Base-by-base conservation (phyloP, 2,888 invertebrate genomes). In the Volucella zonaria region DNA sequence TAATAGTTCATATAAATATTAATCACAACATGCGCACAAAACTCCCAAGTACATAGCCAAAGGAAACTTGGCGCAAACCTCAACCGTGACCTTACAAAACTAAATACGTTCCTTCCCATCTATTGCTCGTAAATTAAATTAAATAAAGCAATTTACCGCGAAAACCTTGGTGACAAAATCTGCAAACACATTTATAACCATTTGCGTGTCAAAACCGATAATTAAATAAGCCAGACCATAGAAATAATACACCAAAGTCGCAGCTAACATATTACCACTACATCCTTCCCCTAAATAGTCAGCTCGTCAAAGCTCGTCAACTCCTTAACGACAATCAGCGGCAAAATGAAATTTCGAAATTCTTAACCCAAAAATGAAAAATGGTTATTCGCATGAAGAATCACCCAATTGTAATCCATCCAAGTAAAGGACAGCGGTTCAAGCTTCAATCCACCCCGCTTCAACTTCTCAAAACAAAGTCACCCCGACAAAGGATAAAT, bases 201-300 rank as follows among this genome's bases (percentile, higher is more conserved):
- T 78, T 78, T 78, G 73, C 78, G 78, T 82, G 82, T 82, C 58
- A 74, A 68, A 82, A 54, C 66, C 71, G 43, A 62, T 78, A 82
- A 82, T 82, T 78, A 82, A 82, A 82, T 74, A 74, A 61, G 56
- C 31, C 54, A 62, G 43, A 67, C 68, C 14, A 31, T 15, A 54
- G 43, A 59, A 58, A 71, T 47, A 76, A 71, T 40, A 14, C 59
- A 40, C 18, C 62, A 18, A 42, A 31, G 31, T 31, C 31, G 6
- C 31, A 45, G 31, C 15, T 18, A 23, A 23, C 18, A 23, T 23
- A 11, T 56, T 11, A 10, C 42, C 31, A 45, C 15, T 11, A 47
- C 42, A 31, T 54, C 9, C 40, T 14, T 56, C 15, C 15, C 15
- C n/a, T 31, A 52, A 10, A 8, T 14, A 11, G 31, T 38, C 47